Conservation (phyloP, 2,888 invertebrate genomes). For the Sarcophaga caerulescens region DNA sequence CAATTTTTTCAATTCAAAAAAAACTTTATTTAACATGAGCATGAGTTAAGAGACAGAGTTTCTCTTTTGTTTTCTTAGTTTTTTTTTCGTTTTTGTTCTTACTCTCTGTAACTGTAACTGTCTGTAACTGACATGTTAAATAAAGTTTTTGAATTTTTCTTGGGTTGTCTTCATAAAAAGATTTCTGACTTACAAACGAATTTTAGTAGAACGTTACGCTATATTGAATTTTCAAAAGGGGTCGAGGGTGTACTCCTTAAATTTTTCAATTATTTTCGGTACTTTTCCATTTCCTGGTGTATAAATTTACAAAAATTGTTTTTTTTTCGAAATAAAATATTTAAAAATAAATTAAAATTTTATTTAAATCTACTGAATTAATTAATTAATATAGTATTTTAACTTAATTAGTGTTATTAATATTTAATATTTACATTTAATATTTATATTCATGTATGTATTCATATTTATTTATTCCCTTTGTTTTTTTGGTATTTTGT, state of each 20-base stretch:
- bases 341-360: constrained; percentile 23
- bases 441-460: constrained; percentile 47
- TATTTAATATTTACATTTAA: constrained; percentile 15
- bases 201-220: constrained; percentile 68
- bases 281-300: no score
- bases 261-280: no score
- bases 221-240: constrained; percentile 39
- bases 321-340: background rate
- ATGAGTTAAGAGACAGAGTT: background rate
- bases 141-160: constrained; percentile 44
- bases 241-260: background rate
- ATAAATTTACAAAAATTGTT: no score
- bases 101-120: background rate
- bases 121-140: constrained; percentile 24
- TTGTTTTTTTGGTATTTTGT: constrained; percentile 5
- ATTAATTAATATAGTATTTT: background rate
- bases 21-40: constrained; percentile 53
- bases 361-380: background rate
- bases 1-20: constrained; percentile 58
- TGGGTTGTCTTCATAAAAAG: constrained; percentile 43
- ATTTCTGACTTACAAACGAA: constrained; percentile 62
- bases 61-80: background rate
- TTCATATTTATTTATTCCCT: constrained; percentile 43
- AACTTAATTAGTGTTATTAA: background rate
- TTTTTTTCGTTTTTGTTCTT: no score